Evolutionary conservation across 2,113 vertebrate species (phyloP), one percentile per base, ranked within the genome.

Genomic region (Uria aalge): DNA sequence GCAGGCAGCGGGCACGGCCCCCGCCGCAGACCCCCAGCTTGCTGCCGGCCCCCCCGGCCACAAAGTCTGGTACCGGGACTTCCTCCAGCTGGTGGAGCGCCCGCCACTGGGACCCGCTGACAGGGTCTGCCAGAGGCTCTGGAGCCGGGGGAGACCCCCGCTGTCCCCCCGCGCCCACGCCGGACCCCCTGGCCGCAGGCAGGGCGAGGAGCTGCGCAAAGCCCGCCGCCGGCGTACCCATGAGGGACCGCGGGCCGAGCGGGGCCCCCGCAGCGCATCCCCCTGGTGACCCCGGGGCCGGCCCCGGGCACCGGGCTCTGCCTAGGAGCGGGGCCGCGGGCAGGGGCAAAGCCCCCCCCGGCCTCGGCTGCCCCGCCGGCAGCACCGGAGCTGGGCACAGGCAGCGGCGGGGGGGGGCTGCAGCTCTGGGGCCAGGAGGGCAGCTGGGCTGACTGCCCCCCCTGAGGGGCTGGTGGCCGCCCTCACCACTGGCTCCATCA

Each of bases 21-120:
- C 97, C 20, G 59, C 66, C 0, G 80, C 88, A 73, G 97, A 97
- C 15, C 48, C 73, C 23, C 93, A 86, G 17, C 97, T 92, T 4
- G 1, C 97, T 1, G 95, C 80, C 0, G 85, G 88, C 1, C 77
- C 97, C 21, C 96, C 97, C 11, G 97, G 98, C 52, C 99, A 97
- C 81, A 99, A 99, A 95, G 97, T 99, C 66, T 99, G 99, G 99
- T 99, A 99, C 97, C 98, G 98, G 68, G 99, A 99, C 98, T 99
- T 99, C 96, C 98, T 99, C 97, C 99, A 99, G 96, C 97, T 99
- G 91, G 98, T 99, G 91, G 99, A 99, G 92, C 99, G 99, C 7
- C 99, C 99, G 1, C 99, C 99, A n/a, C 94, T 99, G 73, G 99
- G 96, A 94, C 97, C 98, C 1, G 92, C 98, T 1, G 98, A 99